Conservation (phyloP, 2,113 vertebrate genomes). For the Gadus chalcogrammus region DNA sequence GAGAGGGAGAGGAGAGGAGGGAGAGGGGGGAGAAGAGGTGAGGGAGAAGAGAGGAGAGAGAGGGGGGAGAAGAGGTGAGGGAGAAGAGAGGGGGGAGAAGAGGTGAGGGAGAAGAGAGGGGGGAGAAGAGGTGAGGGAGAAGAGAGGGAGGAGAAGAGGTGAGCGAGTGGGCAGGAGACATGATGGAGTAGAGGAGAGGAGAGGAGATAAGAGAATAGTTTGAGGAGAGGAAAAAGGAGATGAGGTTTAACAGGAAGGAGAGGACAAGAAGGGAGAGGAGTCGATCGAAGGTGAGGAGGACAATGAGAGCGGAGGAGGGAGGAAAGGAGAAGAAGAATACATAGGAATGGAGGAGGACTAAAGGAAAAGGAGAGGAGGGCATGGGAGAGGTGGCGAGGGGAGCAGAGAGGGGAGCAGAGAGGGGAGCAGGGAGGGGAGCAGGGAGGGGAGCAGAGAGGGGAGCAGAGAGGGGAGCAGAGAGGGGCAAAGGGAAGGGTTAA, state of each 20-base stretch:
- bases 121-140: too few relatives aligned
- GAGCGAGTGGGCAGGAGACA: too few relatives aligned
- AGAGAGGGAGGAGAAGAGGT: too few relatives aligned
- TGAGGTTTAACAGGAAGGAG: neutral
- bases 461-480: slow-evolving; percentile 14
- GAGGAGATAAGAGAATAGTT: too few relatives aligned
- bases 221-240: too few relatives aligned
- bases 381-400: neutral
- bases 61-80: too few relatives aligned
- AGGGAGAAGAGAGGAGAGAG: too few relatives aligned
- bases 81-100: too few relatives aligned
- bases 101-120: too few relatives aligned
- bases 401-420: slow-evolving; percentile 15
- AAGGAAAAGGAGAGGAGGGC: neutral
- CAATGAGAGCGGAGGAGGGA: neutral
- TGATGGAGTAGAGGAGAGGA: too few relatives aligned
- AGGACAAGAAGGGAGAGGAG: neutral
- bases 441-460: slow-evolving; percentile 12
- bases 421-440: slow-evolving; percentile 15
- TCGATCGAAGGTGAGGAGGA: neutral
- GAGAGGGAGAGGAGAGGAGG: neutral
- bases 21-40: too few relatives aligned
- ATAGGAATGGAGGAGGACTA: neutral
- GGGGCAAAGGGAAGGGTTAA: neutral
- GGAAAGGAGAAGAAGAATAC: neutral